Percentiles rank a stretch among this genome's conserved stretches.
phyloP scores from a whole-genome alignment of 2,113 vertebrate genomes.

The Pelecanoides urinatrix region DNA sequence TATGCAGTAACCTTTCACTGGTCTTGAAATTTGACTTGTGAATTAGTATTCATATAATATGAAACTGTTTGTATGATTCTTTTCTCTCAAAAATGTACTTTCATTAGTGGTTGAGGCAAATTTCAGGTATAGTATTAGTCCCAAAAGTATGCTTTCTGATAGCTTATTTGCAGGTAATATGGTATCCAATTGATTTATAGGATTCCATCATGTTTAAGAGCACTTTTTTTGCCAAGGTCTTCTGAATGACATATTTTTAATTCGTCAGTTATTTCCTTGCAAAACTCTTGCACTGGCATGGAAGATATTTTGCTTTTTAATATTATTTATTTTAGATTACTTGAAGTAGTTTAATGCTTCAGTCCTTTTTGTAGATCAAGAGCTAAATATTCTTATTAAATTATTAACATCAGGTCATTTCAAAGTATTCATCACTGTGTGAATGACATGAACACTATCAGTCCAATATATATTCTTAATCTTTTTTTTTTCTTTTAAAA shows the following conservation, averaged over 20 bases:
- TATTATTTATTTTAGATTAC: not conserved
- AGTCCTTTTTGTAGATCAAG: not conserved
- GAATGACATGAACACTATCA: not conserved
- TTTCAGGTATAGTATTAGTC: not conserved
- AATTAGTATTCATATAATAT: not conserved
- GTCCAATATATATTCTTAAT: not conserved
- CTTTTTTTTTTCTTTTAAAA: not conserved
- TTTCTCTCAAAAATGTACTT: not conserved
- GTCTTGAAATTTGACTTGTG: not conserved
- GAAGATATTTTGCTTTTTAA: not conserved
- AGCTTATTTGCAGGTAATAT: not conserved
- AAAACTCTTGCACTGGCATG: not conserved
- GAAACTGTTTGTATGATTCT: not conserved
- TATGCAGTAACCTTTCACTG: not conserved
- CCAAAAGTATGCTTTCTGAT: not conserved
- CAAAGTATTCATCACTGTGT: not conserved
- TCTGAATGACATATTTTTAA: not conserved
- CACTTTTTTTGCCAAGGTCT: not conserved
- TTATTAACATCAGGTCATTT: not conserved
- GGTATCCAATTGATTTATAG: not conserved
- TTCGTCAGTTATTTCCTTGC: not conserved
- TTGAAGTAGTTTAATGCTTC: not conserved
- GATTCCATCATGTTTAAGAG: not conserved
- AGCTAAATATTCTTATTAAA: not conserved
- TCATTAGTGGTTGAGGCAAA: not conserved